Percentiles rank a stretch among this genome's conserved stretches.
phyloP scores from a whole-genome alignment of 2,113 vertebrate genomes.

The Mirza zaza region DNA sequence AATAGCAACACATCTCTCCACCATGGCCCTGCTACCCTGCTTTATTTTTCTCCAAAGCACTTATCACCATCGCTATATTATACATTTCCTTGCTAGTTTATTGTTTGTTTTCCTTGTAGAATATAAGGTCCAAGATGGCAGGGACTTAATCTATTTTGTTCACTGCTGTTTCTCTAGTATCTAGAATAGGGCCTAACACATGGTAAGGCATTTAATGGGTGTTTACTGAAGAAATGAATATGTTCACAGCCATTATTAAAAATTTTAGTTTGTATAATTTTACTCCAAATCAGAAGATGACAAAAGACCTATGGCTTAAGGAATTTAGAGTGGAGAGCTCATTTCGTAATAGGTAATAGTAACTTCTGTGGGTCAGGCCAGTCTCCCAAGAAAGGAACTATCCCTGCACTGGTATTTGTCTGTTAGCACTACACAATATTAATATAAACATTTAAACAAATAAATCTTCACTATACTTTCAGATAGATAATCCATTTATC shows the following conservation, averaged over 20 bases:
- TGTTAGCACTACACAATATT: neutral
- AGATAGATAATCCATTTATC: neutral
- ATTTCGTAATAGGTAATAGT: neutral
- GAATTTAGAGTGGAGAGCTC: neutral
- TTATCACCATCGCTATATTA: neutral
- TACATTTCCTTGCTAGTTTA: neutral
- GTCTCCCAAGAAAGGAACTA: neutral
- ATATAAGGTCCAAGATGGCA: neutral
- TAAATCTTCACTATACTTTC: neutral
- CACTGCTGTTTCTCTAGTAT: neutral
- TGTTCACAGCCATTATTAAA: neutral
- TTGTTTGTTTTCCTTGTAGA: neutral
- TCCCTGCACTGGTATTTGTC: neutral
- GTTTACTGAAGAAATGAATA: neutral
- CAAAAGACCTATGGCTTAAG: neutral
- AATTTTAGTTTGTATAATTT: neutral
- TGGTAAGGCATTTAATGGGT: neutral
- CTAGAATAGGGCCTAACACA: neutral
- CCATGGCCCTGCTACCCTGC: rapidly evolving
- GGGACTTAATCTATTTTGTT: neutral
- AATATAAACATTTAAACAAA: neutral
- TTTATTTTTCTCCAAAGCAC: neutral
- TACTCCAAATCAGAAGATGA: neutral
- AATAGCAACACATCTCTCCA: neutral
- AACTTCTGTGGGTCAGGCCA: neutral